Percentiles rank a stretch among this genome's conserved stretches.
Conservation (phyloP, 1,140 invertebrate species). For the Apocrypta bakeri region DNA sequence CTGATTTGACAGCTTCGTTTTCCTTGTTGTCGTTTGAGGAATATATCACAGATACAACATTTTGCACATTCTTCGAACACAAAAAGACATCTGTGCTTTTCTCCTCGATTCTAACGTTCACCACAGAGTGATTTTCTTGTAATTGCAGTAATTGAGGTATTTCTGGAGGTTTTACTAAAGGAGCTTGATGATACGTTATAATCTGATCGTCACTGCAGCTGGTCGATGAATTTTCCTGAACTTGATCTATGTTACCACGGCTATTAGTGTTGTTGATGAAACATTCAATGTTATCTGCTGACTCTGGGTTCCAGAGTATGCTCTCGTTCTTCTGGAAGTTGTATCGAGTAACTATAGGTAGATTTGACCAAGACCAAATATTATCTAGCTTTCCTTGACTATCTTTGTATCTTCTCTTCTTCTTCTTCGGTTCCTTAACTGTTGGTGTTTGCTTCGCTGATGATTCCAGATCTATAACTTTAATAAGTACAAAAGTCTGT, state of each 20-base stretch:
- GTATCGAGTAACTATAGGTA: conserved; percentile 70
- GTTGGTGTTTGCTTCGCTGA: conserved; percentile 6
- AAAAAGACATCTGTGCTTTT: background rate
- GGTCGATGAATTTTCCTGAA: conserved; percentile 32
- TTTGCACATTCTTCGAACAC: conserved; percentile 24
- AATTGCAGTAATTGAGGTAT: conserved; percentile 30
- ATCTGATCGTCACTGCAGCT: conserved; percentile 36
- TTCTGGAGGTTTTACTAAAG: background rate
- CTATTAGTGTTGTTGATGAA: conserved; percentile 47
- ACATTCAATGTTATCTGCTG: conserved; percentile 33
- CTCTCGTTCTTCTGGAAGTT: conserved; percentile 64
- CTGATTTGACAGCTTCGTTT: conserved; percentile 33
- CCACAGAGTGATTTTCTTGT: conserved; percentile 12
- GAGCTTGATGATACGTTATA: background rate
- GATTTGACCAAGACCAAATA: conserved; percentile 62
- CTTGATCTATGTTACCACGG: background rate
- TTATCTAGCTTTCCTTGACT: conserved; percentile 53
- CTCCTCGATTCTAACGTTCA: conserved; percentile 6
- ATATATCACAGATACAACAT: conserved; percentile 43
- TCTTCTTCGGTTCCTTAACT: conserved; percentile 52
- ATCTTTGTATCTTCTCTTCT: conserved; percentile 57
- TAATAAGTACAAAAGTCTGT: no score
- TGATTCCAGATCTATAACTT: conserved; percentile 9
- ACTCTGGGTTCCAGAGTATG: conserved; percentile 50
- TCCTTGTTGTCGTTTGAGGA: conserved; percentile 12